phyloP scores from a whole-genome alignment of 2,888 invertebrate genomes.

The Mylabris sibirica region DNA sequence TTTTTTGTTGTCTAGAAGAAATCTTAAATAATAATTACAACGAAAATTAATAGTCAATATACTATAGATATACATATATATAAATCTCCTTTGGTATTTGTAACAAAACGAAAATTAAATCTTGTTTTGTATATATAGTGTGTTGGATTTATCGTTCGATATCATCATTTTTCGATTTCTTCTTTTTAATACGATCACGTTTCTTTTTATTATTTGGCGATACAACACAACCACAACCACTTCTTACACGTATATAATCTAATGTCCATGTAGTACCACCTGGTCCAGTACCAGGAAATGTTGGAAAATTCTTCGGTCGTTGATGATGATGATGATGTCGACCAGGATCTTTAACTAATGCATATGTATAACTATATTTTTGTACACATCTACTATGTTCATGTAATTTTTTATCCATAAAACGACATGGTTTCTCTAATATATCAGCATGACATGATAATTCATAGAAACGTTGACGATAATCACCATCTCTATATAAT shows the following conservation, averaged over 20 bases:
- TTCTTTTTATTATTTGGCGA: slow-evolving; percentile 61
- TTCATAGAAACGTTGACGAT: slow-evolving; percentile 79
- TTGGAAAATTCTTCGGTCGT: slow-evolving; percentile 57
- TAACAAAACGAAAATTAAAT: slow-evolving; percentile 11
- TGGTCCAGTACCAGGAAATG: slow-evolving; percentile 64
- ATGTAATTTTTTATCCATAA: slow-evolving; percentile 74
- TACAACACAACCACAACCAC: slow-evolving; percentile 86
- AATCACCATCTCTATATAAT: slow-evolving; percentile 76
- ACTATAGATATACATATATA: too few relatives aligned
- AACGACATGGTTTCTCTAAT: slow-evolving; percentile 74
- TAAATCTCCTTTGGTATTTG: slow-evolving; percentile 41
- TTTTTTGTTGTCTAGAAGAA: too few relatives aligned
- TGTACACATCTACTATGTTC: slow-evolving; percentile 82
- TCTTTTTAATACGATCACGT: slow-evolving; percentile 37
- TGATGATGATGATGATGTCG: slow-evolving; percentile 54
- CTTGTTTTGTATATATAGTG: too few relatives aligned
- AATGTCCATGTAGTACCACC: slow-evolving; percentile 70
- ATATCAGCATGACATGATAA: slow-evolving; percentile 77
- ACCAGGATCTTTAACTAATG: slow-evolving; percentile 74
- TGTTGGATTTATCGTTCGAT: slow-evolving; percentile 19
- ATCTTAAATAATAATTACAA: too few relatives aligned
- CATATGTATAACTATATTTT: slow-evolving; percentile 84
- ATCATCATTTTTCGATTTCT: slow-evolving; percentile 28
- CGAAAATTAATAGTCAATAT: too few relatives aligned
- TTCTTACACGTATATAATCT: slow-evolving; percentile 83